Percentiles rank a stretch among this genome's conserved stretches.
Evolutionary conservation across 2,797 vertebrate genomes (phyloP).

Genomic region (Myotis myotis): DNA sequence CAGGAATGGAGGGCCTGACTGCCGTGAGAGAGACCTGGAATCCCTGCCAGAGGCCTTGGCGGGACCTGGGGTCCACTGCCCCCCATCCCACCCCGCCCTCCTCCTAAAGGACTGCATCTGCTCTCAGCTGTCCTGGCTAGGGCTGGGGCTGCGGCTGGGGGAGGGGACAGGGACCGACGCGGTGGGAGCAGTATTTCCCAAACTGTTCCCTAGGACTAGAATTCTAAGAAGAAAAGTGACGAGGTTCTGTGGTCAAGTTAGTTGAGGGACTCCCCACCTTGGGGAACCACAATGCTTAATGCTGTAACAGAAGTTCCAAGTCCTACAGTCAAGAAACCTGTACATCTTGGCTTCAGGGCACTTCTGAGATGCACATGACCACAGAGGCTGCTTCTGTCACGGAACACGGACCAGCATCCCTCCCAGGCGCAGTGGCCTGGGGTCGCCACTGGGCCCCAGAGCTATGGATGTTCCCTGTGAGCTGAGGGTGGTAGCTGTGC

Average conservation of each 20-base stretch:
- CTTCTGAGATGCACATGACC: background rate
- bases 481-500: too few species aligned
- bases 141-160: too few species aligned
- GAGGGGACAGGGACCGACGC: background rate
- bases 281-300: background rate
- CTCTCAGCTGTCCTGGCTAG: background rate
- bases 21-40: background rate
- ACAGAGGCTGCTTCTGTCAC: background rate
- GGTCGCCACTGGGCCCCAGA: background rate
- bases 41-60: background rate
- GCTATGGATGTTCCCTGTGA: background rate
- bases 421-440: background rate
- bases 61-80: background rate
- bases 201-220: background rate
- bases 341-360: background rate
- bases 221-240: background rate
- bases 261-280: background rate
- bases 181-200: background rate
- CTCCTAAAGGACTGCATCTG: background rate
- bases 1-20: accelerated
- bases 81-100: background rate
- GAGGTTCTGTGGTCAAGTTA: background rate
- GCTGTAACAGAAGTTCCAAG: background rate
- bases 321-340: background rate
- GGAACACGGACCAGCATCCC: background rate